Conservation (phyloP, 2,888 invertebrate genomes). For the Eucriotettix oculatus region DNA sequence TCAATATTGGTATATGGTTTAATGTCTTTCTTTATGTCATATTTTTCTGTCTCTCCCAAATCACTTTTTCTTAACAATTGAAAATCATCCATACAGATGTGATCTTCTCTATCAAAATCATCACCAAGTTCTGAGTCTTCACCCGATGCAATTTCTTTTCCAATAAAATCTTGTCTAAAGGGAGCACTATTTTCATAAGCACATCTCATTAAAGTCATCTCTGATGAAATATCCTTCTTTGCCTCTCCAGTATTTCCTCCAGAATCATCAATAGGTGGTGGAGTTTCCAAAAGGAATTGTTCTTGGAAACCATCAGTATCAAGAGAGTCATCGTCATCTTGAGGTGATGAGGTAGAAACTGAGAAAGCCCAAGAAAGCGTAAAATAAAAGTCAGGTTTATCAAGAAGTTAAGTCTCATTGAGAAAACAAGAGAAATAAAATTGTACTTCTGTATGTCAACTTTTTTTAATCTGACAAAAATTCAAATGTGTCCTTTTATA, state of each 20-base stretch:
- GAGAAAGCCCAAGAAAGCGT: conserved; percentile 5
- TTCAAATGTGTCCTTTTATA: no score
- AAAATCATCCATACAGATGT: no score
- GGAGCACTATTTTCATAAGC: conserved; percentile 1
- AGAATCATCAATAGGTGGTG: conserved; percentile 18
- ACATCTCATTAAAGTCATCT: conserved; percentile 10
- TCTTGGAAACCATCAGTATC: conserved; percentile 36
- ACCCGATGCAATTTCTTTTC: conserved; percentile 7
- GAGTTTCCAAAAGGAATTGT: conserved; percentile 30
- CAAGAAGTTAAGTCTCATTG: no score
- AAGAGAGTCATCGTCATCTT: conserved; percentile 36
- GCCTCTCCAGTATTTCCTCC: not conserved
- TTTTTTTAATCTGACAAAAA: no score
- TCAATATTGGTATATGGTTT: not conserved
- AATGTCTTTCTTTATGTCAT: conserved; percentile 5
- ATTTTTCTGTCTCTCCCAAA: not conserved
- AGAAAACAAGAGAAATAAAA: no score
- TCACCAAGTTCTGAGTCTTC: conserved; percentile 12
- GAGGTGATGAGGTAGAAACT: conserved; percentile 30
- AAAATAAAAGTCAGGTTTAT: not conserved
- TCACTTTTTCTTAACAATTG: no score
- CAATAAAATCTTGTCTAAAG: not conserved
- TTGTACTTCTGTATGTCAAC: no score
- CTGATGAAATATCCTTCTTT: not conserved
- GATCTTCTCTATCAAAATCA: conserved; percentile 4